Conservation (phyloP, 2,888 invertebrate species). For the Andrena minutula region DNA sequence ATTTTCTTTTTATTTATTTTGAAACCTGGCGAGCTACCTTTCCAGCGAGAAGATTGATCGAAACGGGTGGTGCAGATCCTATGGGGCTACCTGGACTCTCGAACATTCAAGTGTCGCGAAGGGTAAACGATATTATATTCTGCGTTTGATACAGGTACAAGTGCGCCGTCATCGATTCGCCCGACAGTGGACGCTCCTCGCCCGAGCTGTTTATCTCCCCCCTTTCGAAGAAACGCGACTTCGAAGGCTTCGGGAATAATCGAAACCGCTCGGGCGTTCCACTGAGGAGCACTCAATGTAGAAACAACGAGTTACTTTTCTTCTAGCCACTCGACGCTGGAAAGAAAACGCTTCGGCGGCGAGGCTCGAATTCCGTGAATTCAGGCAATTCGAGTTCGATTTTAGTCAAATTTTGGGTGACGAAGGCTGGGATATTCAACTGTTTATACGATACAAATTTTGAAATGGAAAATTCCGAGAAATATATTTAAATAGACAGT, state of each 20-base stretch:
- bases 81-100: slow-evolving; percentile 13
- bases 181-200: slow-evolving; percentile 44
- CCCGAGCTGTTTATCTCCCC: slow-evolving; percentile 33
- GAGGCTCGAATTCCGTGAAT: background rate
- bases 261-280: slow-evolving; percentile 37
- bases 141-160: slow-evolving; percentile 73
- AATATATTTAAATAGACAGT: no score
- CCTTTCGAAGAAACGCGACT: no score
- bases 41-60: slow-evolving; percentile 27
- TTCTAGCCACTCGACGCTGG: slow-evolving; percentile 38
- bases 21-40: background rate
- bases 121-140: slow-evolving; percentile 60
- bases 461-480: no score
- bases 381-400: background rate
- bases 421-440: no score
- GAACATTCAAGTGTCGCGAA: slow-evolving; percentile 44
- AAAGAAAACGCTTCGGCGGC: slow-evolving; percentile 38
- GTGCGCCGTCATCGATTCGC: slow-evolving; percentile 71
- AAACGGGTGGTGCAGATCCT: background rate
- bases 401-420: background rate
- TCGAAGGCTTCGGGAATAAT: background rate
- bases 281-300: slow-evolving; percentile 48
- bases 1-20: background rate
- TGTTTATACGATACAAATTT: no score
- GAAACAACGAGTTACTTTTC: slow-evolving; percentile 57